These are phyloP conservation scores for Lamprotornis superbus DNA, from an alignment of 2,113 vertebrate genomes.

Conservation along the genomic window DNA sequence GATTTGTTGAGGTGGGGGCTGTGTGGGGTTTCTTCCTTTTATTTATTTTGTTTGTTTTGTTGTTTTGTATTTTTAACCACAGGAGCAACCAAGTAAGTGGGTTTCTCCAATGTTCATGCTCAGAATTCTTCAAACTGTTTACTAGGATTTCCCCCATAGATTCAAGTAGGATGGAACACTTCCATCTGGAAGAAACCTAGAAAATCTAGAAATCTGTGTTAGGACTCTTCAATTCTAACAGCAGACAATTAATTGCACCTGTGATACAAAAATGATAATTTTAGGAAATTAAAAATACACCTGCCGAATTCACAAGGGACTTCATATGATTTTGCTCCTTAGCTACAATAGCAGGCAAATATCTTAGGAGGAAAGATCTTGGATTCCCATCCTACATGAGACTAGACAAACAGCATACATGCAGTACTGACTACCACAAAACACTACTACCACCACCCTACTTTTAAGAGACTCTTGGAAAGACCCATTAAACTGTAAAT, in stretches of 20 bases:
- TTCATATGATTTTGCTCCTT: neutral
- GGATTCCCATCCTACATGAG: neutral
- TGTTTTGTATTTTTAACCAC: neutral
- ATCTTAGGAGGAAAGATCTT: neutral
- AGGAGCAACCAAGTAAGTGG: neutral
- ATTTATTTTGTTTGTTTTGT: no score
- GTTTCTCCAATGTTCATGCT: neutral
- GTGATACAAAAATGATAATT: neutral
- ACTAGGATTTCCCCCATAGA: neutral
- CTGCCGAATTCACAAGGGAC: neutral
- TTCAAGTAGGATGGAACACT: neutral
- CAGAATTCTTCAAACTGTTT: neutral
- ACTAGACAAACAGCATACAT: neutral
- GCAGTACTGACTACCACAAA: neutral
- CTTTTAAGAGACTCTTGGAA: neutral
- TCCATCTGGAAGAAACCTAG: neutral
- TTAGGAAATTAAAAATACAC: neutral
- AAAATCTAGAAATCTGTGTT: neutral
- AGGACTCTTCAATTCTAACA: neutral
- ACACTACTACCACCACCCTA: neutral
- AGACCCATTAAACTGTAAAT: neutral
- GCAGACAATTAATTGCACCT: neutral
- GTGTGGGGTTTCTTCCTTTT: fast-evolving
- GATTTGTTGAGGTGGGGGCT: neutral
- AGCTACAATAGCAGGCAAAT: neutral